phyloP scores from a whole-genome alignment of 2,113 vertebrate genomes.

The Chelonoidis abingdonii region DNA sequence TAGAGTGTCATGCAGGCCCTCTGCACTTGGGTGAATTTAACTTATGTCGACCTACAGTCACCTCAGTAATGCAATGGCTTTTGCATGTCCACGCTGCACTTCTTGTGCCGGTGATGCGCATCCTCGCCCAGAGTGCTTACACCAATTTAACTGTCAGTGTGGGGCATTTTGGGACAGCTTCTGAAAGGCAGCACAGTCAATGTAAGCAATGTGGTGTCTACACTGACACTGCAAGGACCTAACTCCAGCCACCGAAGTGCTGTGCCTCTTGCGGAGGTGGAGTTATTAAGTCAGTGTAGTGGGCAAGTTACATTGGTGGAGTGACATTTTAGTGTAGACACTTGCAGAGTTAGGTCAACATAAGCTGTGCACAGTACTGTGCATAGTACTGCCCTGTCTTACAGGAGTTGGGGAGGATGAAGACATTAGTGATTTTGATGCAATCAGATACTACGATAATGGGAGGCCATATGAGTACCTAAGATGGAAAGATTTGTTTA shows the following conservation, averaged over 20 bases:
- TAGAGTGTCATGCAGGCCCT: not conserved
- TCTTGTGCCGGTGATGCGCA: not conserved
- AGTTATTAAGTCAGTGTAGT: not conserved
- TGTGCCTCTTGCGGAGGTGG: not conserved
- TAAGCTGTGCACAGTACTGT: no score
- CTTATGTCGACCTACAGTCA: not conserved
- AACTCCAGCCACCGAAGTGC: not conserved
- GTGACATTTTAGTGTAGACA: not conserved
- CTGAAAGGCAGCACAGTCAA: not conserved
- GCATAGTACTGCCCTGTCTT: not conserved
- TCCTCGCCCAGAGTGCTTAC: not conserved
- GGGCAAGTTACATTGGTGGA: not conserved
- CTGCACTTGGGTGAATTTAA: not conserved
- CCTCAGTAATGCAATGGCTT: not conserved
- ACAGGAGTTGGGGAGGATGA: not conserved
- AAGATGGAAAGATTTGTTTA: not conserved
- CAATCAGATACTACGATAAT: not conserved
- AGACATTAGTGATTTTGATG: not conserved
- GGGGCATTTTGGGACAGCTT: not conserved
- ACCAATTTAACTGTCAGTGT: not conserved
- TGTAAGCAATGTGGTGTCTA: not conserved
- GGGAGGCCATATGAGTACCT: not conserved
- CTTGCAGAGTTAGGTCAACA: not conserved
- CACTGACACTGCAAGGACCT: not conserved
- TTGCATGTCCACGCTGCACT: not conserved